Base-by-base conservation (phyloP, 2,888 invertebrate species). In the Drosophila neotestacea region DNA sequence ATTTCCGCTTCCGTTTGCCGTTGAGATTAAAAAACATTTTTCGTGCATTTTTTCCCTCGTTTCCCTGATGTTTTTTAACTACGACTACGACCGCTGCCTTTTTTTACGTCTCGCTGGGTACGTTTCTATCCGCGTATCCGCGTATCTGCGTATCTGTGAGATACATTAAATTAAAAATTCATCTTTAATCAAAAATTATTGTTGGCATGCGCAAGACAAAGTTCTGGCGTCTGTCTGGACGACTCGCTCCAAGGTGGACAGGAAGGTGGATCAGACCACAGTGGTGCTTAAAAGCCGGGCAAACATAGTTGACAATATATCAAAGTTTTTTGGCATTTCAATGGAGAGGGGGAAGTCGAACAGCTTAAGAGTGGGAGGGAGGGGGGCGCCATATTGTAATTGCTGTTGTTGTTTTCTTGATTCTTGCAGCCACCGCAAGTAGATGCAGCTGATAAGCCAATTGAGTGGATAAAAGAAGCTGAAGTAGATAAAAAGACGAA, bases 181-280 rank as follows among this genome's bases (percentile, higher is more conserved):
- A 91, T 91, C 90, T 91, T 90, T 91, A 91, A 91, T 91, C 91
- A 91, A 90, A 91, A 91, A 91, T 91, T 90, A 91, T 91, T 90
- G 90, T 88, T 79, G 81, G 79, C 89, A 85, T 73, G 85, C 77
- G 64, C 86, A 83, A 73, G 86, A 73, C 75, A 69, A 84, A 78
- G 78, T 69, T 70, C 67, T 67, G 32, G 16, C 60, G 61, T 60
- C 58, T 50, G 50, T 60, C 58, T 50, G 50, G 22, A 13, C 56
- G 1, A n/a, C 47, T 16, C 28, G 28, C 47, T 30, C 47, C 47
- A 41, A 52, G 39, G 39, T 30, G 36, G 28, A 32, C 54, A 38
- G 64, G 52, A 64, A 59, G 65, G 30, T 55, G 61, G 62, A 63
- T 32, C 44, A 52, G 54, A 62, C 64, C 70, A 34, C 64, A 65